These are phyloP conservation scores for Plectropomus leopardus DNA, from an alignment of 2,113 vertebrate species.

Conservation along the genomic window DNA sequence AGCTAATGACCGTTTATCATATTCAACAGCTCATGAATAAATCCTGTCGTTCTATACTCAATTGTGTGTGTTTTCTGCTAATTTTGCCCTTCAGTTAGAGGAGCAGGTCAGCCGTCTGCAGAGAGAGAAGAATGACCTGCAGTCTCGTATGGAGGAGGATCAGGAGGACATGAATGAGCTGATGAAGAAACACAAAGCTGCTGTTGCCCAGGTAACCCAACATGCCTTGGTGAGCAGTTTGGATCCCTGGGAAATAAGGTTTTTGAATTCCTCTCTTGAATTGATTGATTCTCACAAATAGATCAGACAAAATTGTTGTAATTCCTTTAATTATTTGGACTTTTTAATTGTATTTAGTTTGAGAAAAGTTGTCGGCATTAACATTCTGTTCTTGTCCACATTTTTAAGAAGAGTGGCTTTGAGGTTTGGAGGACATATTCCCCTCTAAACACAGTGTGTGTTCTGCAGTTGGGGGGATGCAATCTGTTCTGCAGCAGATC, in stretches of 20 bases:
- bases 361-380: neutral
- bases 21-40: conserved; percentile 79
- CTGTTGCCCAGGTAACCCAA: conserved; percentile 92
- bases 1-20: conserved; percentile 80
- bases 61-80: conserved; percentile 30
- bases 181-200: conserved; percentile 99
- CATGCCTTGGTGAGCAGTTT: neutral
- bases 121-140: conserved; percentile 96
- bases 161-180: conserved; percentile 99
- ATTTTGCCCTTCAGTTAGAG: conserved; percentile 88
- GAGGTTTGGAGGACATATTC: conserved; percentile 55
- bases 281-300: neutral
- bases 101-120: conserved; percentile 97
- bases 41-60: conserved; percentile 52
- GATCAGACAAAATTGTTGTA: neutral
- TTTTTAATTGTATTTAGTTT: neutral
- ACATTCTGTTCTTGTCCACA: conserved; percentile 24
- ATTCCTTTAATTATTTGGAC: neutral
- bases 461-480: conserved; percentile 36
- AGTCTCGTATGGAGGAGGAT: conserved; percentile 96
- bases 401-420: conserved; percentile 34
- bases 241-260: conserved; percentile 2
- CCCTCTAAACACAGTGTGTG: conserved; percentile 45
- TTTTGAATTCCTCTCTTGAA: neutral
- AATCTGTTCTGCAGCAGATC: conserved; percentile 63